Evolutionary conservation across 2,888 invertebrate species (phyloP).

Genomic region (Muschampia plurimacula): DNA sequence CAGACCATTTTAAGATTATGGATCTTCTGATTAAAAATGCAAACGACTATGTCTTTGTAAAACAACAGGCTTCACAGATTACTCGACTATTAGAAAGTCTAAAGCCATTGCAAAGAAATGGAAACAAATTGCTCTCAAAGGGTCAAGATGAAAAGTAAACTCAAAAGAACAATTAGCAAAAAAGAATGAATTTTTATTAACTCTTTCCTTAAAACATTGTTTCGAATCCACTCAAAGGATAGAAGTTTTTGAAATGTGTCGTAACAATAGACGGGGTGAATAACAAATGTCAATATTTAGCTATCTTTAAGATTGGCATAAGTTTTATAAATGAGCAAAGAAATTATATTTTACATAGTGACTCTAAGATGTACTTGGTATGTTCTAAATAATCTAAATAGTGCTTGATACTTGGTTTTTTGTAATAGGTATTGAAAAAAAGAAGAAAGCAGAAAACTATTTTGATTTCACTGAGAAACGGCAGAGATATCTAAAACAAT

Average conservation of each 20-base stretch:
- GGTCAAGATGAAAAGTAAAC: conserved; percentile 34
- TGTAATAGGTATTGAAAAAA: too few species aligned
- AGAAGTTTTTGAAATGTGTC: conserved; percentile 22
- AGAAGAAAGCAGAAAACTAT: too few species aligned
- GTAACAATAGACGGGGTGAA: conserved; percentile 21
- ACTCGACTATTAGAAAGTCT: conserved; percentile 25
- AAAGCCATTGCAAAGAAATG: conserved; percentile 22
- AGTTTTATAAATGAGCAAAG: not conserved
- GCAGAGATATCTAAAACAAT: too few species aligned
- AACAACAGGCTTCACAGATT: conserved; percentile 14
- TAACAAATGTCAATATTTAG: not conserved
- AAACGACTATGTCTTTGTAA: conserved; percentile 18
- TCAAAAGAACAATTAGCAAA: conserved; percentile 33
- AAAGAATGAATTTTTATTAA: conserved; percentile 27
- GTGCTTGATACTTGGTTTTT: too few species aligned
- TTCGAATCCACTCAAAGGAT: conserved; percentile 12
- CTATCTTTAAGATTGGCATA: not conserved
- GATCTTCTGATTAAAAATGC: not conserved
- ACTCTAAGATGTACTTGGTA: too few species aligned
- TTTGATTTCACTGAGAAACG: too few species aligned
- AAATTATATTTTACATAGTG: too few species aligned
- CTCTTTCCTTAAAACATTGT: conserved; percentile 22
- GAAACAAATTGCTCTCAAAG: conserved; percentile 33
- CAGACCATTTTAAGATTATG: not conserved
- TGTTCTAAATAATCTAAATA: too few species aligned